Base-by-base conservation (phyloP, 2,113 vertebrate genomes). In the Semicossyphus pulcher region DNA sequence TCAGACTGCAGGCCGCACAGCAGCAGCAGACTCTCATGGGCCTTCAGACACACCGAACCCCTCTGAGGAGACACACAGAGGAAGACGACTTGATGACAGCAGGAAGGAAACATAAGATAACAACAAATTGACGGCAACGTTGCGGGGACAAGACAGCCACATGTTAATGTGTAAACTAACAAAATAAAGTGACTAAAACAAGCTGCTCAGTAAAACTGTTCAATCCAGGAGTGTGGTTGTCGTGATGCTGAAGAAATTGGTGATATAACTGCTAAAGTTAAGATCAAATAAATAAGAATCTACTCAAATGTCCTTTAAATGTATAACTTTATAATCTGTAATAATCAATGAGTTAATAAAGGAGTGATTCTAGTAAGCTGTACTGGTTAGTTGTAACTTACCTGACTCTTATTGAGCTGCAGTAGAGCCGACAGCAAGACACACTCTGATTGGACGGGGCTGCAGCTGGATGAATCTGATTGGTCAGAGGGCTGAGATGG, bases 361-460 rank as follows among this genome's bases (percentile, higher is more conserved):
- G 12, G 10, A 36, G 12, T 14, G 3, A 36, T 36, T 10, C 34
- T 10, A 36, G 34, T 36, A 10, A 36, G 36, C 36, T 31, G 49
- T 10, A 2, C 48, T 29, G 26, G 36, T 37, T 5, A 52, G 10
- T 0, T 1, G 41, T 11, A 7, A 67, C 81, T 66, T 16, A 91
- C 91, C 82, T 82, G 76, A 71, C 81, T 87, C 34, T 56, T 72
- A 16, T 57, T 70, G 36, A 91, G 85, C 31, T 87, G 75, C 18
- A 89, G 16, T 51, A 92, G 85, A 18, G 69, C 70, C 1, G 20
- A 58, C n/a, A 90, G 64, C 49, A 91, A 60, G 12, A 74, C 9
- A 3, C 8, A 2, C 10, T 78, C 51, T 63, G 58, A 49, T 57
- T 59, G 76, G 44, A 34, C 26, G 0, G 21, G 28, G 63, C 29